Conservation (phyloP, 2,888 invertebrate species). For the Therioaphis trifolii region DNA sequence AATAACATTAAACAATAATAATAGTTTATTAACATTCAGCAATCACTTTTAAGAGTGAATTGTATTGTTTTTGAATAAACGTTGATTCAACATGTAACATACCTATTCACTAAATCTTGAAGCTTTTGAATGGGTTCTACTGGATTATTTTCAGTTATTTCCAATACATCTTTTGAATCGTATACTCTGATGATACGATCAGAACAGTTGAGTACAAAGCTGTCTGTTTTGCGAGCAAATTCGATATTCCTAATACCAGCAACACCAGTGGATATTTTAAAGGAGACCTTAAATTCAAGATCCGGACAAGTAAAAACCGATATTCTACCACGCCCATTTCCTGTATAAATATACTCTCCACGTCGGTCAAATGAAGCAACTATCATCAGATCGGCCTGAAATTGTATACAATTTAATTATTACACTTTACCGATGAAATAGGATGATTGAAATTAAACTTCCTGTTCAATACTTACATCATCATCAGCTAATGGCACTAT, state of each 20-base stretch:
- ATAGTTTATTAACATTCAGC: neutral
- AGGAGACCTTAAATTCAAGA: conserved; percentile 88
- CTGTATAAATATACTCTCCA: conserved; percentile 94
- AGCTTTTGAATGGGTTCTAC: conserved; percentile 98
- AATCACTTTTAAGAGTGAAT: too few species aligned
- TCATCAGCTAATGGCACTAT: conserved; percentile 93
- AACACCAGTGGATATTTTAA: conserved; percentile 92
- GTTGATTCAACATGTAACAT: conserved; percentile 67
- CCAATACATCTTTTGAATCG: conserved; percentile 86
- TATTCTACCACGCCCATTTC: conserved; percentile 95
- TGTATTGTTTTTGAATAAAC: neutral
- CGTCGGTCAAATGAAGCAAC: conserved; percentile 97
- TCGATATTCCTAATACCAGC: conserved; percentile 98
- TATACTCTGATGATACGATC: conserved; percentile 97
- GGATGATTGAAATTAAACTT: conserved; percentile 32
- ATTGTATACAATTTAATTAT: conserved; percentile 6
- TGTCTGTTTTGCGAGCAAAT: conserved; percentile 94
- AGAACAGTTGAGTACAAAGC: conserved; percentile 96
- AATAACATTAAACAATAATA: conserved; percentile 60
- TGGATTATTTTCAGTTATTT: conserved; percentile 88
- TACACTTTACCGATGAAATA: neutral
- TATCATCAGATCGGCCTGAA: conserved; percentile 92
- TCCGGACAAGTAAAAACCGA: conserved; percentile 78
- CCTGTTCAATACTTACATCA: conserved; percentile 77
- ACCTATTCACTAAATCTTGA: conserved; percentile 99